Percentiles rank a stretch among this genome's conserved stretches.
phyloP scores from a whole-genome alignment of 2,888 invertebrate species.

The Chymomyza fuscimana region DNA sequence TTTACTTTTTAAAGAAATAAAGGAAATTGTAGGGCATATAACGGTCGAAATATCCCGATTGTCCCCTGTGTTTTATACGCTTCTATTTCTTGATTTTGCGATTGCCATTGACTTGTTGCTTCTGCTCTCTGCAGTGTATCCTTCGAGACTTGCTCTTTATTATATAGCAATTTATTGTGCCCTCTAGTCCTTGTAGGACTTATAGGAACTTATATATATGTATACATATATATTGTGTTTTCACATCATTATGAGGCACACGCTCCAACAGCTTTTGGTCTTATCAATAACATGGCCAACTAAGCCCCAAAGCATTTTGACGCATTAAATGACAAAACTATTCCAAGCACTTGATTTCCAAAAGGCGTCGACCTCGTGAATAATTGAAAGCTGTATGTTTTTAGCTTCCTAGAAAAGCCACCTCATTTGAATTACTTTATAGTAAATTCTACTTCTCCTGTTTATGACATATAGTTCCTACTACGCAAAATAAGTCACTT shows the following conservation, averaged over 20 bases:
- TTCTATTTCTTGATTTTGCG: conserved; percentile 69
- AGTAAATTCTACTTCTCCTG: no score
- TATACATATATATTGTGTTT: no score
- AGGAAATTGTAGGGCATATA: no score
- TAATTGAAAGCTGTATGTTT: conserved; percentile 35
- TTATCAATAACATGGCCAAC: conserved; percentile 30
- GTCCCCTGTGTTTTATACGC: no score
- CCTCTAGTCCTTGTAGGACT: no score
- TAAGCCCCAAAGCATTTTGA: conserved; percentile 30
- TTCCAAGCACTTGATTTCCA: neutral
- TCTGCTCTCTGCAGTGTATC: conserved; percentile 15
- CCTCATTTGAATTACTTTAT: no score
- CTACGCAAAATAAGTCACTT: no score
- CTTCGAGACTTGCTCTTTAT: no score
- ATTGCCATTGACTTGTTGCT: conserved; percentile 11
- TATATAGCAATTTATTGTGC: no score
- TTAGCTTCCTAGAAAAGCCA: conserved; percentile 7
- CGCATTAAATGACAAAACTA: conserved; percentile 21
- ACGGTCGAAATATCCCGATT: neutral
- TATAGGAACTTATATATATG: no score
- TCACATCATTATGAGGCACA: conserved; percentile 49
- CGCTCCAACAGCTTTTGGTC: neutral
- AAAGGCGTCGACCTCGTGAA: conserved; percentile 29
- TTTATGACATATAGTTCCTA: no score
- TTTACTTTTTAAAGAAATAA: no score